phyloP scores from a whole-genome alignment of 1,140 invertebrate species.

The Venustaconcha ellipsiformis region DNA sequence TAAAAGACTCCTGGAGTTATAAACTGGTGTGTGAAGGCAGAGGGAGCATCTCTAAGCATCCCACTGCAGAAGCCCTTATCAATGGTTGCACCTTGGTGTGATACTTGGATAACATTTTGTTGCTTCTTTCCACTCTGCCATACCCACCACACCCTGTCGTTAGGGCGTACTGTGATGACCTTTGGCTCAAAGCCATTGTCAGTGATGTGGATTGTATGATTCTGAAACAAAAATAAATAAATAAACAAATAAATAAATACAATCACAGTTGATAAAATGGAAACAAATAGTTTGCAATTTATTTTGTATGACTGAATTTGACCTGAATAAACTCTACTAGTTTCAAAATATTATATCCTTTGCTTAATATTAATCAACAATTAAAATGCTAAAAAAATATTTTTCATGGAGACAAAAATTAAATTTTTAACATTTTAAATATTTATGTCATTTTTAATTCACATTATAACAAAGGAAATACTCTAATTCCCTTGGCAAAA shows the following conservation, averaged over 20 bases:
- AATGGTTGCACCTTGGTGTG: constrained; percentile 61
- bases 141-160: constrained; percentile 69
- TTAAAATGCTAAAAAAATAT: too few relatives aligned
- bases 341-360: too few relatives aligned
- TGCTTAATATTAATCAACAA: too few relatives aligned
- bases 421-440: too few relatives aligned
- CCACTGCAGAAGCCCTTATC: constrained; percentile 66
- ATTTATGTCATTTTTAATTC: too few relatives aligned
- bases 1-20: constrained; percentile 64
- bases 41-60: constrained; percentile 61
- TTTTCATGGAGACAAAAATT: too few relatives aligned
- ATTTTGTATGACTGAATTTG: too few relatives aligned
- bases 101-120: constrained; percentile 68
- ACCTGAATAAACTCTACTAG: too few relatives aligned
- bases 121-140: constrained; percentile 67
- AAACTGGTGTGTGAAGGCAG: constrained; percentile 66
- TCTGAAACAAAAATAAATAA: constrained; percentile 44
- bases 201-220: constrained; percentile 67
- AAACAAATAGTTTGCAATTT: too few relatives aligned
- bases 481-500: too few relatives aligned
- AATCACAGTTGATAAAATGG: too few relatives aligned
- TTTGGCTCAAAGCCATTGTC: constrained; percentile 68
- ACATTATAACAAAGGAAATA: too few relatives aligned
- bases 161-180: constrained; percentile 61
- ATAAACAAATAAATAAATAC: neutral